A percentile compares a stretch with the other conserved stretches of the same genome.
phyloP scores from a whole-genome alignment of 2,888 invertebrate species.

The Callimorpha dominula region DNA sequence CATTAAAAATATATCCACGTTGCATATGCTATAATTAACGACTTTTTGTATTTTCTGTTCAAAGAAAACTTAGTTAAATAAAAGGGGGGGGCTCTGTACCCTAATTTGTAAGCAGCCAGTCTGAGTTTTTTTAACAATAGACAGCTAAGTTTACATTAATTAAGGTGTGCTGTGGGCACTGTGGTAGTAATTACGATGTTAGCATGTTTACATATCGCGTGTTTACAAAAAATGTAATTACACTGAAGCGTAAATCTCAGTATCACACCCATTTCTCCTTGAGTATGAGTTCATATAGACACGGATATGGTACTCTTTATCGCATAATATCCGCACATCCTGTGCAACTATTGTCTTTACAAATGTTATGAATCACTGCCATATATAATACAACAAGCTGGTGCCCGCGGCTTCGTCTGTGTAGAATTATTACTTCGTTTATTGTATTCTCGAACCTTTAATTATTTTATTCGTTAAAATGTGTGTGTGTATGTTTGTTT shows the following conservation, averaged over 20 bases:
- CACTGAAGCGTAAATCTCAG: neutral
- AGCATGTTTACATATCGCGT: slow-evolving; percentile 4
- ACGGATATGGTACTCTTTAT: slow-evolving; percentile 22
- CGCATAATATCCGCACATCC: slow-evolving; percentile 35
- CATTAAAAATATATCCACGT: no score
- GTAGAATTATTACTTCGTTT: no score
- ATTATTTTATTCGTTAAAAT: no score
- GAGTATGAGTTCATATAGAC: slow-evolving; percentile 7
- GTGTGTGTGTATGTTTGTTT: no score
- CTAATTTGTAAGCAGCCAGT: no score
- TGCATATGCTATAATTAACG: neutral
- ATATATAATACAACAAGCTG: slow-evolving; percentile 7
- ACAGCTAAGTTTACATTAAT: neutral
- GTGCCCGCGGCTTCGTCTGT: neutral
- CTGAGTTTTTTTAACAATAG: neutral
- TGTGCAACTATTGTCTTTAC: slow-evolving; percentile 45
- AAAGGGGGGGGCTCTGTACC: no score
- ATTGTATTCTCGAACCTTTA: no score
- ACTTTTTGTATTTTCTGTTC: neutral
- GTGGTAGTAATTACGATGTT: neutral
- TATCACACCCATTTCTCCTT: slow-evolving; percentile 1
- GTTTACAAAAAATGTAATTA: neutral
- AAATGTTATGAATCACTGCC: slow-evolving; percentile 37
- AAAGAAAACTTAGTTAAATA: neutral
- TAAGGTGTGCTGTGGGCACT: neutral